phyloP scores from a whole-genome alignment of 2,797 vertebrate genomes.

The Rhinatrema bivittatum region DNA sequence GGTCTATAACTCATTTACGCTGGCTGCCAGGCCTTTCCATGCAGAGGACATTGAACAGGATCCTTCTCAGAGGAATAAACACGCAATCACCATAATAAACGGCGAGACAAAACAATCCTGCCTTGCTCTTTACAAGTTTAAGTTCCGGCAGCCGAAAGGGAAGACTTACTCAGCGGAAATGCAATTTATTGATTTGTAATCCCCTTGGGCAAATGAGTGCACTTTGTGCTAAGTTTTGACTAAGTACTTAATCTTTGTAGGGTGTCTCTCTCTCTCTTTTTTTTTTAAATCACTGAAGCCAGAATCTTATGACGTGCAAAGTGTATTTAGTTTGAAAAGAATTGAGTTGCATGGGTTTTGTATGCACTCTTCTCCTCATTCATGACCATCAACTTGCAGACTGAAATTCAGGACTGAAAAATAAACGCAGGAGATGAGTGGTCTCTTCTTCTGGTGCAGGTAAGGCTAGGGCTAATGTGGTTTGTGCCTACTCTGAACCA shows the following conservation, averaged over 20 bases:
- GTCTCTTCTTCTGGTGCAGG: no score
- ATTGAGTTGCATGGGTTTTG: no score
- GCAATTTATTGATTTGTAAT: slow-evolving; percentile 17
- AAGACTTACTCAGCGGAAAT: slow-evolving; percentile 14
- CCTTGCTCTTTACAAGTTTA: slow-evolving; percentile 24
- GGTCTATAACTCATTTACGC: slow-evolving; percentile 61
- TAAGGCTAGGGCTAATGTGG: no score
- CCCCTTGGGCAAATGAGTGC: slow-evolving; percentile 8
- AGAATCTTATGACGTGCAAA: no score
- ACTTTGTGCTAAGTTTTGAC: background rate
- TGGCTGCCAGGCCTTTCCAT: slow-evolving; percentile 40
- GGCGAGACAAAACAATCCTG: slow-evolving; percentile 26
- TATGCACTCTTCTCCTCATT: no score
- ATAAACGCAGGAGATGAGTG: no score
- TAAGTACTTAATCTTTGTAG: background rate
- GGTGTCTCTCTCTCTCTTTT: no score
- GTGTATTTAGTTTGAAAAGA: no score
- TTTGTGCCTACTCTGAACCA: no score
- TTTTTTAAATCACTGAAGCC: no score
- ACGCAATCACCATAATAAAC: slow-evolving; percentile 45
- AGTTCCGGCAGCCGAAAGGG: background rate
- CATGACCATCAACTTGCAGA: no score
- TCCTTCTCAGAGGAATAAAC: slow-evolving; percentile 40
- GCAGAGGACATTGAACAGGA: slow-evolving; percentile 29
- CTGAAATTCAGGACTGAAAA: no score